Conservation (phyloP, 2,113 vertebrate species). For the Athene cunicularia region DNA sequence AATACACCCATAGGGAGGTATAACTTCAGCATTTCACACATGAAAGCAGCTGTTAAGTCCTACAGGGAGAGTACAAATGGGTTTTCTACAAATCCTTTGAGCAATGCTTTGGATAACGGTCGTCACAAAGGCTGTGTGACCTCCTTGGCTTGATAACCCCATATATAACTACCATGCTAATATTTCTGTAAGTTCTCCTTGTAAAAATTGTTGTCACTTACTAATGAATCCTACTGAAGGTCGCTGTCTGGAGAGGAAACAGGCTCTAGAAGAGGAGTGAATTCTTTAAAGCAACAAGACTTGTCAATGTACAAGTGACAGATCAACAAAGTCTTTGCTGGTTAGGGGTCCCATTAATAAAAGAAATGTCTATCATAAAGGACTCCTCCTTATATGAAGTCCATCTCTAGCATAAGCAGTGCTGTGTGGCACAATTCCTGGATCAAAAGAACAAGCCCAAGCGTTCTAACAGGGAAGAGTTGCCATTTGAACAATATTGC, state of each 20-base stretch:
- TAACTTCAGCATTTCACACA: neutral
- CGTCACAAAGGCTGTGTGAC: neutral
- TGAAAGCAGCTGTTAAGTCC: neutral
- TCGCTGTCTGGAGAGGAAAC: neutral
- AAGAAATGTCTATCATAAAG: neutral
- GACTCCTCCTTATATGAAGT: neutral
- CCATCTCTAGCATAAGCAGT: neutral
- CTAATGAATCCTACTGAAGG: neutral
- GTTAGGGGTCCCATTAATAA: neutral
- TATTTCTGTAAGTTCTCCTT: neutral
- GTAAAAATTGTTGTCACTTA: neutral
- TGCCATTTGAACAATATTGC: neutral
- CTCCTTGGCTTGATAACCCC: neutral
- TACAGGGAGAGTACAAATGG: neutral
- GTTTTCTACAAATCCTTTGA: neutral
- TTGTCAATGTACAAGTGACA: neutral
- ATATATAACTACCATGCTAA: neutral
- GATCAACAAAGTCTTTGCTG: neutral
- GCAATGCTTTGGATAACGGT: neutral
- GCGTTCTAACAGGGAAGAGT: fast-evolving
- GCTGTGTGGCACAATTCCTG: neutral
- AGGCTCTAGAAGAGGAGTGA: neutral
- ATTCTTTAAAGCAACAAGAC: neutral
- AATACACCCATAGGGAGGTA: neutral
- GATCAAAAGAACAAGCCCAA: neutral